Base-by-base conservation (phyloP, 2,888 invertebrate genomes). In the Seira ritae region DNA sequence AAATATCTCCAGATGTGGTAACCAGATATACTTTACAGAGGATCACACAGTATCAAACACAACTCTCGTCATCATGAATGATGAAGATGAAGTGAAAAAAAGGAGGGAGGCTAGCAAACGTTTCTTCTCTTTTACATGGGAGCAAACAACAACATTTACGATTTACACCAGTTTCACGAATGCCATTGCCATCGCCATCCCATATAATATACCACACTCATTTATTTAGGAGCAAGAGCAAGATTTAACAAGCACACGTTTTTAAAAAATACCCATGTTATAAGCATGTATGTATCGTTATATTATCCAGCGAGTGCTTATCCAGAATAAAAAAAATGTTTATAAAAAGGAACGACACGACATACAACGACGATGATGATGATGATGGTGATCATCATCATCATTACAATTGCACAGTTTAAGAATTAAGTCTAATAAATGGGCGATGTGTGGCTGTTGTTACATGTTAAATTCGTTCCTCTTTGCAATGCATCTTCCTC, bases 1-100 rank as follows among this genome's bases (percentile, higher is more conserved):
- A 83, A 72, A 83, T 78, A 83, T 83, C 78, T 83, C 83, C 83
- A 83, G 83, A 83, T 83, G 83, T 83, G 78, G 83, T 83, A 83
- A 83, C 83, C 83, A 83, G 78, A 83, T 83, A 83, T 78, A 82
- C 77, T 82, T 74, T n/a, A n/a, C n/a, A 75, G n/a, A 60, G 60
- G 60, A 60, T 60, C 60, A 60, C 60, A 60, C 15, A 60, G 60
- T 60, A 60, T 60, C 60, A 60, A 60, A 60, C 15, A 42, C 42
- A 6, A 42, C 42, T 42, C 42, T 73, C 50, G 31, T 81, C 66
- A 70, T 75, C 55, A 37, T 81, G 75, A 75, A 77, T 72, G 74
- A 75, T 31, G 65, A 60, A 62, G 78, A 77, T 77, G 67, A 77
- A 77, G 69, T 69, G 60, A 23, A 66, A 68, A 46, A 20, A 70